phyloP scores from a whole-genome alignment of 2,888 invertebrate genomes.

The Deilephila elpenor region DNA sequence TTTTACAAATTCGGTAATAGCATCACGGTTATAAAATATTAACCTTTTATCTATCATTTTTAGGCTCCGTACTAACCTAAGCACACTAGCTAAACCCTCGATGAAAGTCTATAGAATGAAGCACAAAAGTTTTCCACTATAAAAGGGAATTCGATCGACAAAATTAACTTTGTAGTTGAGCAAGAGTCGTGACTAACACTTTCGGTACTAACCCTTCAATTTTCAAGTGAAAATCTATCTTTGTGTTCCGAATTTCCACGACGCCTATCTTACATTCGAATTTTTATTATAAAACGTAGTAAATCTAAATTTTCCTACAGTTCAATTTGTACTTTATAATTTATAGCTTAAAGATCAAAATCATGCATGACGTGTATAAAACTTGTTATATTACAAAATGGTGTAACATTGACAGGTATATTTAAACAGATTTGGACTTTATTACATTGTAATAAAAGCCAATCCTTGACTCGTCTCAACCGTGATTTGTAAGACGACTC shows the following conservation, averaged over 20 bases:
- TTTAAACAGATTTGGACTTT: not conserved
- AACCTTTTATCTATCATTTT: not conserved
- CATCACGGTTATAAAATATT: no score
- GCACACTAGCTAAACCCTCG: not conserved
- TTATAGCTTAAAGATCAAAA: not conserved
- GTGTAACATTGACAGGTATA: not conserved
- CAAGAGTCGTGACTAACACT: not conserved
- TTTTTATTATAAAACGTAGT: not conserved
- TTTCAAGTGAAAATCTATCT: slow-evolving; percentile 1
- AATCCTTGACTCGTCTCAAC: not conserved
- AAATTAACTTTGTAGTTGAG: not conserved
- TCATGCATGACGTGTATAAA: not conserved
- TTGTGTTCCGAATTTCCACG: slow-evolving; percentile 25
- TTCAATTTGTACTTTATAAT: not conserved
- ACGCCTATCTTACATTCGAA: not conserved
- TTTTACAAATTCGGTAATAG: no score
- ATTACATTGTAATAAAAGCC: not conserved
- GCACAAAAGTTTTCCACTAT: slow-evolving; percentile 16
- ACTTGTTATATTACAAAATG: not conserved
- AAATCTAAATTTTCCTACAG: not conserved
- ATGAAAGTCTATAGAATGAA: slow-evolving; percentile 19
- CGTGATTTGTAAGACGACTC: not conserved
- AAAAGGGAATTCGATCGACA: slow-evolving; percentile 20
- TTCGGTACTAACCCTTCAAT: slow-evolving; percentile 6
- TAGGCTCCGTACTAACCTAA: not conserved